Percentiles rank a stretch among this genome's conserved stretches.
These are phyloP conservation scores for Pogona vitticeps DNA, from an alignment of 2,113 vertebrate species.

Conservation along the genomic window DNA sequence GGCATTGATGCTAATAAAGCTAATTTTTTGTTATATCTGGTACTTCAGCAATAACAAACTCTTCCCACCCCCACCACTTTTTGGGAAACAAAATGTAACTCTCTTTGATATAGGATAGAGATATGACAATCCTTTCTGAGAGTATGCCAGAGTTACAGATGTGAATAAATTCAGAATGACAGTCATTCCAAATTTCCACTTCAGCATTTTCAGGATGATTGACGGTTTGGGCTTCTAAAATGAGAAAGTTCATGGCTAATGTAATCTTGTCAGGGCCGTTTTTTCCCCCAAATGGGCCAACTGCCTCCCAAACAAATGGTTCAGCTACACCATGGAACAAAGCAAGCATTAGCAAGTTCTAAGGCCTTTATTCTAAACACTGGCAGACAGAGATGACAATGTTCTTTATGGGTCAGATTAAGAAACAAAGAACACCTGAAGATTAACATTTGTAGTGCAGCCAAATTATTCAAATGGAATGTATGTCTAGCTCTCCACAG, in stretches of 20 bases:
- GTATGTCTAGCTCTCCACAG: background rate
- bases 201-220: conserved; percentile 54
- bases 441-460: background rate
- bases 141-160: conserved; percentile 25
- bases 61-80: conserved; percentile 12
- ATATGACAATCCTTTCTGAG: conserved; percentile 41
- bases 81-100: conserved; percentile 30
- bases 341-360: conserved; percentile 54
- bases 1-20: conserved; percentile 38
- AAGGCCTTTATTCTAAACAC: conserved; percentile 60
- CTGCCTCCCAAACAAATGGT: background rate
- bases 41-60: background rate
- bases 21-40: conserved; percentile 21
- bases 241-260: conserved; percentile 59
- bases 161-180: conserved; percentile 45
- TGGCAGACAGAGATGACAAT: conserved; percentile 47
- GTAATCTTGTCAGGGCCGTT: conserved; percentile 38
- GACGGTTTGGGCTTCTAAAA: conserved; percentile 67
- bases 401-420: conserved; percentile 41
- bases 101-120: background rate
- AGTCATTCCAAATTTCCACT: conserved; percentile 57
- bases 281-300: conserved; percentile 41
- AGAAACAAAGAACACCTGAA: background rate
- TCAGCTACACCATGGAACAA: conserved; percentile 58
- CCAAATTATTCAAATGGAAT: conserved; percentile 19